Percentiles rank a stretch among this genome's conserved stretches.
Evolutionary conservation across 2,888 invertebrate species (phyloP).

Genomic region (Morinoia aosen): DNA sequence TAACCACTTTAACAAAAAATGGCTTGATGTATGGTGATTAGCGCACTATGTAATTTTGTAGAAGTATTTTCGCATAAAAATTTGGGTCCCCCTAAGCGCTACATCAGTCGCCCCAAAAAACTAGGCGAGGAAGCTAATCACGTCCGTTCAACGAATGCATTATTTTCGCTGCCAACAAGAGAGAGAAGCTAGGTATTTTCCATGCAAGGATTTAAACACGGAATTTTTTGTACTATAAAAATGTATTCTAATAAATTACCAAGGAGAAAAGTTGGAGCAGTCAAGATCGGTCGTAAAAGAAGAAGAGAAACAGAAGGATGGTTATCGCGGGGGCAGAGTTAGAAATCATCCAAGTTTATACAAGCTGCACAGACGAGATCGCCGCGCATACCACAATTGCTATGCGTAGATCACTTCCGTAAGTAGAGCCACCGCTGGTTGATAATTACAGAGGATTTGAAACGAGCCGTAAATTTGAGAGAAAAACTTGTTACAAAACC

Average conservation of each 20-base stretch:
- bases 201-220: not conserved
- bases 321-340: not conserved
- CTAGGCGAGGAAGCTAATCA: not conserved
- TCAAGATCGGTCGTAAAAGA: constrained; percentile 25
- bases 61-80: not conserved
- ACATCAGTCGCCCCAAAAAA: not conserved
- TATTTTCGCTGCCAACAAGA: not conserved
- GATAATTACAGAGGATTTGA: constrained; percentile 10
- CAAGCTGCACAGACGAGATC: not conserved
- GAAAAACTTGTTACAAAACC: not conserved
- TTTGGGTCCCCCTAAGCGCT: not conserved
- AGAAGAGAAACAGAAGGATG: not conserved
- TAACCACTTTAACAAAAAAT: not conserved
- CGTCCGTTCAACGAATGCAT: not conserved
- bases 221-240: not conserved
- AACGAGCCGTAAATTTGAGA: not conserved
- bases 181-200: not conserved
- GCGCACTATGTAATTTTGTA: not conserved
- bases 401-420: constrained; percentile 12
- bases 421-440: constrained; percentile 3
- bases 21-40: not conserved
- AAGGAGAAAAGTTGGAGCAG: not conserved
- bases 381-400: not conserved
- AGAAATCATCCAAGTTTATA: not conserved
- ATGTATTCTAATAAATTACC: constrained; percentile 5